phyloP scores from a whole-genome alignment of 1,140 invertebrate species.

The Adoxophyes honmai region DNA sequence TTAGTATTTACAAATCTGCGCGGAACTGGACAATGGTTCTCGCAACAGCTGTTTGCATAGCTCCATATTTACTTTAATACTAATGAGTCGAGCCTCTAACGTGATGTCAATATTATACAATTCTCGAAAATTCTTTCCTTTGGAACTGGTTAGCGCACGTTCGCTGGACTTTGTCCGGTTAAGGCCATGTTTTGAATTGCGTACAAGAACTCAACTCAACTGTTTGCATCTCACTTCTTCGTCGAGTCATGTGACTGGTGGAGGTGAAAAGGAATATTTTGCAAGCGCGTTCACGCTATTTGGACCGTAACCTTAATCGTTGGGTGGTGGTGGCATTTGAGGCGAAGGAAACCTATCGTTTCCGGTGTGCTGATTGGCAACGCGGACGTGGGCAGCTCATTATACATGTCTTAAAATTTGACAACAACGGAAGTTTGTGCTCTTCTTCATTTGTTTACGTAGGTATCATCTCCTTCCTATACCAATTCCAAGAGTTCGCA shows the following conservation, averaged over 20 bases:
- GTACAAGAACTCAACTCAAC: background rate
- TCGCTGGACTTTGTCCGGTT: background rate
- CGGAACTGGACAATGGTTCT: constrained; percentile 6
- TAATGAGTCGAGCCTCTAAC: constrained; percentile 12
- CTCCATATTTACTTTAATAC: background rate
- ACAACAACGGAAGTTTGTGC: background rate
- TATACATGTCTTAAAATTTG: background rate
- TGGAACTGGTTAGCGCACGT: background rate
- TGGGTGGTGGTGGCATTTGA: background rate
- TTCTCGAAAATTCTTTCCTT: constrained; percentile 11
- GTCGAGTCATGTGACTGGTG: background rate
- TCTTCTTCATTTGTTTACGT: too few species aligned
- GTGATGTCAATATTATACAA: background rate
- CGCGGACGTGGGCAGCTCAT: background rate
- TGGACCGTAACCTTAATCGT: constrained; percentile 5
- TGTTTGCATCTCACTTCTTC: background rate
- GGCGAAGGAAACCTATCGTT: background rate
- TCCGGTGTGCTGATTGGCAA: background rate
- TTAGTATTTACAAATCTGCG: constrained; percentile 9
- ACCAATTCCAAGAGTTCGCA: too few species aligned
- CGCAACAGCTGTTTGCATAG: background rate
- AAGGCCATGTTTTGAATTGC: background rate
- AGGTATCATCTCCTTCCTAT: too few species aligned
- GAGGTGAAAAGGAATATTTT: constrained; percentile 4
- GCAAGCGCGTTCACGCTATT: constrained; percentile 2